These are phyloP conservation scores for Acleris holmiana DNA, from an alignment of 2,888 invertebrate genomes.

Conservation along the genomic window DNA sequence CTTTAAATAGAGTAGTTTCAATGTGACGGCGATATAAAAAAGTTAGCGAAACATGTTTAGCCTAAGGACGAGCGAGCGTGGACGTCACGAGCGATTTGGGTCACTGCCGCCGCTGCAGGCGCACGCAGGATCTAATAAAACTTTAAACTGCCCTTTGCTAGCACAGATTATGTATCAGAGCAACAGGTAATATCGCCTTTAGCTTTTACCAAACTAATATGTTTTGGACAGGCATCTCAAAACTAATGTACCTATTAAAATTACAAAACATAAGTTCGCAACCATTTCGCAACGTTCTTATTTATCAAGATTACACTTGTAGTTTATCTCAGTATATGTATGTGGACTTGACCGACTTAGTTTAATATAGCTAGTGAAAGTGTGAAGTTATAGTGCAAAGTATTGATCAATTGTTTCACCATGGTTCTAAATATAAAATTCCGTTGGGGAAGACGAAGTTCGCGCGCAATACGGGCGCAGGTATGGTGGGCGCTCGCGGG, in stretches of 20 bases:
- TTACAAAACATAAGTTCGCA: slow-evolving; percentile 8
- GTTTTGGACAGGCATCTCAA: no score
- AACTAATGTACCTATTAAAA: background rate
- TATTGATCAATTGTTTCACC: slow-evolving; percentile 83
- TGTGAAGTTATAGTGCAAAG: slow-evolving; percentile 81
- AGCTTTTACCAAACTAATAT: background rate
- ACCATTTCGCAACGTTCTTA: background rate
- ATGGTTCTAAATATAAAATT: slow-evolving; percentile 84
- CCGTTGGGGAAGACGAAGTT: slow-evolving; percentile 82
- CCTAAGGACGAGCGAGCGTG: slow-evolving; percentile 68
- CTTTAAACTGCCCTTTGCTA: slow-evolving; percentile 64
- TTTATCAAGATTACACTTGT: background rate
- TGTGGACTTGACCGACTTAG: slow-evolving; percentile 1
- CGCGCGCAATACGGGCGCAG: slow-evolving; percentile 82
- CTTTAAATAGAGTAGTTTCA: slow-evolving; percentile 1
- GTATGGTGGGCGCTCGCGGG: slow-evolving; percentile 66
- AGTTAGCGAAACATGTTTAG: slow-evolving; percentile 53
- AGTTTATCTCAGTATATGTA: background rate
- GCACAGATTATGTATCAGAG: slow-evolving; percentile 41
- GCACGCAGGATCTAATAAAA: slow-evolving; percentile 79
- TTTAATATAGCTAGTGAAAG: slow-evolving; percentile 59
- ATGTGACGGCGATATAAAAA: slow-evolving; percentile 40
- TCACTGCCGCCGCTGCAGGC: slow-evolving; percentile 67
- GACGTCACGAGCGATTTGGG: slow-evolving; percentile 73
- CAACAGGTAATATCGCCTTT: slow-evolving; percentile 22